These are phyloP conservation scores for Rhinella marina DNA, from an alignment of 2,797 vertebrate species.

Conservation along the genomic window DNA sequence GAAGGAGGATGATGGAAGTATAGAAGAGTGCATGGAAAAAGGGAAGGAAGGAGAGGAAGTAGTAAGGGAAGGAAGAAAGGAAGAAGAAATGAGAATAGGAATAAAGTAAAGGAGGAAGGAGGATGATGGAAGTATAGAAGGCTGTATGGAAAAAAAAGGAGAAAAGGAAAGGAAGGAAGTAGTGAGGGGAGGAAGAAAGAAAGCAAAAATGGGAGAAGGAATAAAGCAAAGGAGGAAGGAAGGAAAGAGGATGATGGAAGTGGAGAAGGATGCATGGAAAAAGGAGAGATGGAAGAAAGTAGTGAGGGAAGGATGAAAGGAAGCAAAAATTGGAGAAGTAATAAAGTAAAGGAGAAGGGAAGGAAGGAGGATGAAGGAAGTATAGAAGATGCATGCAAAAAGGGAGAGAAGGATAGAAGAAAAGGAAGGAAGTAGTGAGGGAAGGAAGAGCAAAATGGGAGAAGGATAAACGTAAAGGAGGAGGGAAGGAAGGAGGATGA, in stretches of 20 bases:
- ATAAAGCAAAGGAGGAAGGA: not conserved
- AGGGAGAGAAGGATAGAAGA: not conserved
- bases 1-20: too few relatives aligned
- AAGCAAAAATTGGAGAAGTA: too few relatives aligned
- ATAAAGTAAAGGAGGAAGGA: not conserved
- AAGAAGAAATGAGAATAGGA: not conserved
- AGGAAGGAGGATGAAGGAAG: too few relatives aligned
- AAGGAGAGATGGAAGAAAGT: not conserved
- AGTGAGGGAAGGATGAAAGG: too few relatives aligned
- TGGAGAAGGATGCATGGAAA: too few relatives aligned
- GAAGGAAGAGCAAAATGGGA: not conserved
- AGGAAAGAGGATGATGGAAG: not conserved
- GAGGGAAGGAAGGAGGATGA: not conserved
- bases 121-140: not conserved
- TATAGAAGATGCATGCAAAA: too few relatives aligned
- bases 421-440: not conserved
- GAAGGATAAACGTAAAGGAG: not conserved
- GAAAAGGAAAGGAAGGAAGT: not conserved
- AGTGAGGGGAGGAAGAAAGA: not conserved
- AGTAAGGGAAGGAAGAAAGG: not conserved
- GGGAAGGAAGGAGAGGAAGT: not conserved
- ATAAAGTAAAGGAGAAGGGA: too few relatives aligned
- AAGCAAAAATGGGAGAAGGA: not conserved
- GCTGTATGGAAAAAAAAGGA: too few relatives aligned
- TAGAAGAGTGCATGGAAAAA: too few relatives aligned